A percentile compares a stretch with the other conserved stretches of the same genome.
These are phyloP conservation scores for Melieria crassipennis DNA, from an alignment of 2,888 invertebrate genomes.

Conservation along the genomic window DNA sequence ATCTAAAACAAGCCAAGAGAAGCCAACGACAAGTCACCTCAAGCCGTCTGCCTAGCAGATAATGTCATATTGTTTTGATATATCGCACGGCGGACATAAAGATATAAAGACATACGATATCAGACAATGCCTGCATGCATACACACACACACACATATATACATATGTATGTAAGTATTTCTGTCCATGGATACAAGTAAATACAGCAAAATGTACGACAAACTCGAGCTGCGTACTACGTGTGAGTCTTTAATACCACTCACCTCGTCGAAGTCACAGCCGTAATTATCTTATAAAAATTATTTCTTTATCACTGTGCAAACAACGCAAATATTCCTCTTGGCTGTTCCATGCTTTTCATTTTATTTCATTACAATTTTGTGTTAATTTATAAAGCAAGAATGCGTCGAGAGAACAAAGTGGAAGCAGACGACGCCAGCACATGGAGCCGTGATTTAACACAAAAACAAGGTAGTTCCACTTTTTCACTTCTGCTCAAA, in stretches of 20 bases:
- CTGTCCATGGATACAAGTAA: background rate
- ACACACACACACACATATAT: background rate
- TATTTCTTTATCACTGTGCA: slow-evolving; percentile 15
- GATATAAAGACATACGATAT: slow-evolving; percentile 18
- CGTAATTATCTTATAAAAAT: slow-evolving; percentile 24
- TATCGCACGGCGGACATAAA: slow-evolving; percentile 27
- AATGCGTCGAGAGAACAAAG: no score
- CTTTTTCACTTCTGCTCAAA: no score
- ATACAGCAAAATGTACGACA: slow-evolving; percentile 14
- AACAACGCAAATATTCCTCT: slow-evolving; percentile 26
- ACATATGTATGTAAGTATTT: slow-evolving; percentile 9
- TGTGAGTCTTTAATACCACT: slow-evolving; percentile 15
- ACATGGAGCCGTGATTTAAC: no score
- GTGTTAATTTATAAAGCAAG: no score
- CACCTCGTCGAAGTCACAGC: slow-evolving; percentile 5
- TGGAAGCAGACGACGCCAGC: no score
- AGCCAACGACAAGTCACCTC: slow-evolving; percentile 25
- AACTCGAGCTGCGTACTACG: slow-evolving; percentile 12
- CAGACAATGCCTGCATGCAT: background rate
- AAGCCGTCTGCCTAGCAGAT: slow-evolving; percentile 19
- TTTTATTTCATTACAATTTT: no score
- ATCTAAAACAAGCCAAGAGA: slow-evolving; percentile 20
- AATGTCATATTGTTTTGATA: slow-evolving; percentile 28
- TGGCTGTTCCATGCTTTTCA: background rate
- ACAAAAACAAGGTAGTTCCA: no score